These are phyloP conservation scores for Drosophila hamatofila DNA, from an alignment of 2,888 invertebrate species.

Conservation along the genomic window DNA sequence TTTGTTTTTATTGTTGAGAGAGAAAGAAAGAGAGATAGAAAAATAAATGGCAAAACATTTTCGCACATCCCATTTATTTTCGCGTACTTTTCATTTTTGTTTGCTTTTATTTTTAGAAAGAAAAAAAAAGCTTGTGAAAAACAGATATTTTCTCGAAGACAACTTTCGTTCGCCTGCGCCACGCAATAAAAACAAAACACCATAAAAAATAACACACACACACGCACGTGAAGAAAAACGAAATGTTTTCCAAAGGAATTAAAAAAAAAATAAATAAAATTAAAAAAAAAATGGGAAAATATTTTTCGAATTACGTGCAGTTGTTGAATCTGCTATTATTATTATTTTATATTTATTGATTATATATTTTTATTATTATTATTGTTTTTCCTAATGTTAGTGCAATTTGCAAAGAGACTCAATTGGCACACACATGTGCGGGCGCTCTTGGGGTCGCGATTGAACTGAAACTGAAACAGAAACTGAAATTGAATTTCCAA, in stretches of 20 bases:
- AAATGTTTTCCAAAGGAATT: slow-evolving; percentile 15
- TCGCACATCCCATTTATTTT: slow-evolving; percentile 40
- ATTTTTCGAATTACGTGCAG: slow-evolving; percentile 7
- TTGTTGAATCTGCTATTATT: slow-evolving; percentile 9
- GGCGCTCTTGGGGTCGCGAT: slow-evolving; percentile 76
- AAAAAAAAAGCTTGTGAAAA: slow-evolving; percentile 28
- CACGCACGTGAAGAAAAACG: slow-evolving; percentile 25
- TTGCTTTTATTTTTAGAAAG: slow-evolving; percentile 50
- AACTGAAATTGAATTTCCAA: slow-evolving; percentile 69
- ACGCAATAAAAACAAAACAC: slow-evolving; percentile 55
- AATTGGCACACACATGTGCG: slow-evolving; percentile 71
- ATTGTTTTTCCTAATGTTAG: slow-evolving; percentile 12
- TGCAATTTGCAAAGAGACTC: slow-evolving; percentile 26
- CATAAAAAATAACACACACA: slow-evolving; percentile 11
- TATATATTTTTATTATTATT: slow-evolving; percentile 1
- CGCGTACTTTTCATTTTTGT: slow-evolving; percentile 42
- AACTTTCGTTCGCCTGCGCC: slow-evolving; percentile 22
- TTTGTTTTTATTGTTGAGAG: slow-evolving; percentile 27
- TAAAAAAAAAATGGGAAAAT: neutral
- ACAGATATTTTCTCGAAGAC: slow-evolving; percentile 35
- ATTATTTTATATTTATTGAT: slow-evolving; percentile 1
- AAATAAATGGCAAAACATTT: slow-evolving; percentile 11
- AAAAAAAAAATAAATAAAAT: slow-evolving; percentile 5
- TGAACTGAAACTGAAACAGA: slow-evolving; percentile 77
- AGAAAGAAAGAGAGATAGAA: neutral